Percentiles rank a stretch among this genome's conserved stretches.
Evolutionary conservation across 2,888 invertebrate genomes (phyloP).

Genomic region (Coronaproctus castanopsis): DNA sequence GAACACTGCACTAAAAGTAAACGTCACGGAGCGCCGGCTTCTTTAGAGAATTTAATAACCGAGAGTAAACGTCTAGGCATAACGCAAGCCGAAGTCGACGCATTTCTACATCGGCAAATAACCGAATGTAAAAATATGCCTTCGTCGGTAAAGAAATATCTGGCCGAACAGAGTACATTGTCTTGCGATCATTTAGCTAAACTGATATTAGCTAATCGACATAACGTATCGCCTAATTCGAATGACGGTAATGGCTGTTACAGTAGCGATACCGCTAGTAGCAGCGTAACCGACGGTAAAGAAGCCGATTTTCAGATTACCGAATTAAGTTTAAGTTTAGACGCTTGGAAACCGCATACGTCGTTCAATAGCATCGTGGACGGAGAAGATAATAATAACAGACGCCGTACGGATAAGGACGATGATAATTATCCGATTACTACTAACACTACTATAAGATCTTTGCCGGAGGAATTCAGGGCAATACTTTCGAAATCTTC

Average conservation of each 20-base stretch:
- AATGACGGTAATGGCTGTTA: neutral
- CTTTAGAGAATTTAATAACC: slow-evolving; percentile 15
- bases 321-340: slow-evolving; percentile 33
- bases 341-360: slow-evolving; percentile 32
- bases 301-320: slow-evolving; percentile 28
- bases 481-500: neutral
- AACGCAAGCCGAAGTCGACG: slow-evolving; percentile 28
- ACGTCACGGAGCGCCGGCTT: slow-evolving; percentile 3
- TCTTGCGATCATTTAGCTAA: neutral
- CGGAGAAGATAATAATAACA: neutral
- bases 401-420: neutral
- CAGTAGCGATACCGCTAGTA: neutral
- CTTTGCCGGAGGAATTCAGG: neutral
- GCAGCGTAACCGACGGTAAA: neutral
- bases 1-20: slow-evolving; percentile 9
- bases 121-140: slow-evolving; percentile 6
- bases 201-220: neutral
- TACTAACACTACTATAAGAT: neutral
- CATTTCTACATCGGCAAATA: slow-evolving; percentile 31
- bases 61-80: slow-evolving; percentile 19
- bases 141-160: neutral
- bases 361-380: neutral
- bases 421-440: neutral
- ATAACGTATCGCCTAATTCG: neutral
- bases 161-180: neutral